These are phyloP conservation scores for Dasyprocta punctata DNA, from an alignment of 2,113 vertebrate species.

Conservation along the genomic window DNA sequence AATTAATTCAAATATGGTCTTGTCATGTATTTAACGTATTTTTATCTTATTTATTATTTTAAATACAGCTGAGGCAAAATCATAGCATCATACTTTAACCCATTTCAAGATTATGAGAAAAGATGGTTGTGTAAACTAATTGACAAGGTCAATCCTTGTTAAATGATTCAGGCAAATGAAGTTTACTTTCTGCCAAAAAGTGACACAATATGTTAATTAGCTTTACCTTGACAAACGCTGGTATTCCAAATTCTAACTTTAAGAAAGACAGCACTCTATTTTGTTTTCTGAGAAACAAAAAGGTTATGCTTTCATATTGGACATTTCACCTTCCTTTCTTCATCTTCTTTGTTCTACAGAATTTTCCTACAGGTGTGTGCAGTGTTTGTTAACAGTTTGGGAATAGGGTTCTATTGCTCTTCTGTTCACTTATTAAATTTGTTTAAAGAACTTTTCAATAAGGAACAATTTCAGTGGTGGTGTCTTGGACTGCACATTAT, in stretches of 20 bases:
- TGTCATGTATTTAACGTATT: neutral
- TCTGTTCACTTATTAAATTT: neutral
- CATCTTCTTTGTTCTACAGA: neutral
- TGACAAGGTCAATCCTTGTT: neutral
- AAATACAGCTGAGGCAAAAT: neutral
- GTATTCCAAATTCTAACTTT: neutral
- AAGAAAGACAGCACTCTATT: neutral
- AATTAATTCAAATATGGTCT: neutral
- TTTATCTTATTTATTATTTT: neutral
- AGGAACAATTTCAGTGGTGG: neutral
- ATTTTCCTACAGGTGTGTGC: too few species aligned
- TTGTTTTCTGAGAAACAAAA: neutral
- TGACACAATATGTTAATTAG: neutral
- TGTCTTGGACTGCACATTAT: neutral
- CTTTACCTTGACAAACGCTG: neutral
- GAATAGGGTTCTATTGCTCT: neutral
- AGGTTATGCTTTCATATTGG: neutral
- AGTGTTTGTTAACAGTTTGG: neutral
- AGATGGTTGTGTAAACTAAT: neutral
- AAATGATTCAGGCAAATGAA: neutral
- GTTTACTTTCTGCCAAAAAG: neutral
- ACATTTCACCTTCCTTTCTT: fast-evolving
- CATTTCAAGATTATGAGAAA: constrained; percentile 1
- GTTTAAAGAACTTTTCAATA: neutral
- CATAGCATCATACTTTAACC: neutral